Evolutionary conservation across 2,797 vertebrate genomes (phyloP).

Genomic region (Phataginus tricuspis): DNA sequence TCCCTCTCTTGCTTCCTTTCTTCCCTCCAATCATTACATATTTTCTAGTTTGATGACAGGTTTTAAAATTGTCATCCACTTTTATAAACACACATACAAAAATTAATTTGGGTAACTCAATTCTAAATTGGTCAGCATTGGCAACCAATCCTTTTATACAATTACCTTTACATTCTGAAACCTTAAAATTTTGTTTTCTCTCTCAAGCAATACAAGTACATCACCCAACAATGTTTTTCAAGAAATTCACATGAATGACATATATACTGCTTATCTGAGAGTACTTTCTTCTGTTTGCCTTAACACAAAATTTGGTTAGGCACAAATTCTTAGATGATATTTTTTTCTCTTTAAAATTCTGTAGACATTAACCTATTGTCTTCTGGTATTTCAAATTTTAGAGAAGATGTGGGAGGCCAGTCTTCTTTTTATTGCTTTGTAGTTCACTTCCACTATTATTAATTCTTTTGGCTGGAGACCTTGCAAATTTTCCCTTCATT

Average conservation of each 20-base stretch:
- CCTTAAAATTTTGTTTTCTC: background rate
- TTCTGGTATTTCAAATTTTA: background rate
- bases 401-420: background rate
- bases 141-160: background rate
- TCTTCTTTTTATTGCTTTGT: slow-evolving; percentile 15
- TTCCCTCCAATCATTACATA: background rate
- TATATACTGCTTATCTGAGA: background rate
- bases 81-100: slow-evolving; percentile 46
- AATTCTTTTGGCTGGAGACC: background rate
- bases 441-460: background rate
- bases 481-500: background rate
- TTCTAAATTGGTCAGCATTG: slow-evolving; percentile 36
- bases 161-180: slow-evolving; percentile 42
- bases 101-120: background rate
- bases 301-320: background rate
- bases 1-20: background rate
- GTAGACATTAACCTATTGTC: background rate
- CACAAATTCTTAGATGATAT: background rate
- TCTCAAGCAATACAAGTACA: background rate
- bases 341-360: slow-evolving; percentile 40
- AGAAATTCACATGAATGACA: background rate
- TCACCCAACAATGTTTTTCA: background rate
- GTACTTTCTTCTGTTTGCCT: background rate
- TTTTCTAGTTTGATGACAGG: slow-evolving; percentile 42
- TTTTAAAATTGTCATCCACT: slow-evolving; percentile 30